A percentile compares a stretch with the other conserved stretches of the same genome.
These are phyloP conservation scores for Danio albolineatus DNA, from an alignment of 2,797 vertebrate species.

Conservation along the genomic window DNA sequence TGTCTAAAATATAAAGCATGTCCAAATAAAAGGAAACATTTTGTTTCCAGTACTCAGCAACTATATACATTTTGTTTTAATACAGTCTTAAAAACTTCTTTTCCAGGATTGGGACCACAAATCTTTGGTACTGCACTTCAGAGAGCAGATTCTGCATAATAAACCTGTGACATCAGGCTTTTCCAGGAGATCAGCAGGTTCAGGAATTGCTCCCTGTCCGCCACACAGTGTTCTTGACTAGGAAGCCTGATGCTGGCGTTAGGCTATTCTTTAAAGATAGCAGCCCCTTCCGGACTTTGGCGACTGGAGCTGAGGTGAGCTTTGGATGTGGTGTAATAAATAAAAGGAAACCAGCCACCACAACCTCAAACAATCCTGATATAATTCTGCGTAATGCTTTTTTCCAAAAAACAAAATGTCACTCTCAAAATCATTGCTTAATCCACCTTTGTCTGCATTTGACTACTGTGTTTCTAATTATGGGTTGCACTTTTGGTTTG, in stretches of 20 bases:
- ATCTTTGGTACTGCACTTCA: slow-evolving; percentile 31
- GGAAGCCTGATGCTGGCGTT: not conserved
- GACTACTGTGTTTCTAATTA: no score
- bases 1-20: not conserved
- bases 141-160: slow-evolving; percentile 35
- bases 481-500: no score
- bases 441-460: no score
- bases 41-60: not conserved
- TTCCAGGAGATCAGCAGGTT: slow-evolving; percentile 37
- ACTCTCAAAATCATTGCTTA: not conserved
- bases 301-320: not conserved
- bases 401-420: slow-evolving; percentile 9
- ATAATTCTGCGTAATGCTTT: slow-evolving; percentile 1
- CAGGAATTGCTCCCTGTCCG: slow-evolving; percentile 35
- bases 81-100: not conserved
- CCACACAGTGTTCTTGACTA: slow-evolving; percentile 16
- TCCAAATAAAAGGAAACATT: not conserved
- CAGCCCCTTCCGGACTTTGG: not conserved
- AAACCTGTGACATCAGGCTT: slow-evolving; percentile 27
- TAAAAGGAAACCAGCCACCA: not conserved
- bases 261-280: not conserved
- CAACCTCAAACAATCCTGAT: not conserved
- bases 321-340: no score
- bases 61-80: not conserved
- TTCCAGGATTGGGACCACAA: slow-evolving; percentile 4